Evolutionary conservation across 2,888 invertebrate species (phyloP), one percentile per base, ranked within the genome.

Genomic region (Diplazon laetatorius): DNA sequence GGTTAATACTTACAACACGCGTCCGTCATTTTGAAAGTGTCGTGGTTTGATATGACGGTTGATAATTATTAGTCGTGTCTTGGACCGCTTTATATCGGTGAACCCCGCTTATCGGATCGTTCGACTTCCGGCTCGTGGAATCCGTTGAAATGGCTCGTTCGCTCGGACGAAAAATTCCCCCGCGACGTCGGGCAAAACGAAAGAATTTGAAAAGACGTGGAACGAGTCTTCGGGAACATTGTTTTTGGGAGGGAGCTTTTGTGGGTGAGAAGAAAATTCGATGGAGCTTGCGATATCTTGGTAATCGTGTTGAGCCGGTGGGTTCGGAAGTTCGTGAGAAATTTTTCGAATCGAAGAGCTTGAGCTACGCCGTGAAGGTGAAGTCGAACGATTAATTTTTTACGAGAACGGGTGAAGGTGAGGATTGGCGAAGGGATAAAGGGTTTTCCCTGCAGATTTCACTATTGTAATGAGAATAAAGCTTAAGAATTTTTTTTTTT

Each of bases 121-220:
- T 50, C 25, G 66, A 42, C 30, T 25, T 55, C 66, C 42, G 66
- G 52, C 52, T 22, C 76, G 77, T 75, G 66, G 68, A 59, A 6
- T 66, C 78, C 70, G 50, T 76, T 48, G 46, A 63, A 71, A 66
- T 74, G 73, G 65, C 59, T 75, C 68, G 14, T 66, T 77, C 25
- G 22, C 44, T 37, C 52, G 42, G 44, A 60, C 63, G 66, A 63
- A 66, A n/a, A n/a, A n/a, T n/a, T n/a, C n/a, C n/a, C 39, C 30
- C 48, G n/a, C n/a, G 52, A 30, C n/a, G n/a, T n/a, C n/a, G 37
- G 44, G 20, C 46, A n/a, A 2, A 12, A 74, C 50, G 66, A 62
- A 55, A 18, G 48, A 48, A 59, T 52, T 69, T 66, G 39, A 55
- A 52, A 52, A 52, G 42, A 22, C 42, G 39, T 1, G 42, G 78